A percentile compares a stretch with the other conserved stretches of the same genome.
phyloP scores from a whole-genome alignment of 92 coral and sea anemone species.

The Paragorgia papillata region DNA sequence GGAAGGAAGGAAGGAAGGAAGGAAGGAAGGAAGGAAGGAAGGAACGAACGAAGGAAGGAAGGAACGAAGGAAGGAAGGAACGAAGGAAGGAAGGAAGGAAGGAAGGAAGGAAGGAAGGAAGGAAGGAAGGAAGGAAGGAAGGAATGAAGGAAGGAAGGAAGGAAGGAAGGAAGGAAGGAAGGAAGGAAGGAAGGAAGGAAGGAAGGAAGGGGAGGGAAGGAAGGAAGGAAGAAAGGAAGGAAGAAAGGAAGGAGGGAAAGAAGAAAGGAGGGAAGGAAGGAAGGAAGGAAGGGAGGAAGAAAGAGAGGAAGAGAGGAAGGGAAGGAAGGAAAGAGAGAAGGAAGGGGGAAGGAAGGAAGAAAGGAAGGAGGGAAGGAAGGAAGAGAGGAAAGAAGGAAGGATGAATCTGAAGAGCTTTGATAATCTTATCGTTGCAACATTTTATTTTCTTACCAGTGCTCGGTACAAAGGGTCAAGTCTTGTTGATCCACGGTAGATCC shows the following conservation, averaged over 20 bases:
- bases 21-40: slow-evolving; percentile 2
- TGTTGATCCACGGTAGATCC: slow-evolving; percentile 98
- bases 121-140: neutral
- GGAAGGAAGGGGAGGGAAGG: neutral
- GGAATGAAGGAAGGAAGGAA: neutral
- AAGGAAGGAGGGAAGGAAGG: no score
- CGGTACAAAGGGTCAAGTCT: slow-evolving; percentile 86
- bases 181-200: neutral
- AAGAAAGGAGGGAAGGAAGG: neutral
- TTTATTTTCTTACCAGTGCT: slow-evolving; percentile 72
- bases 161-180: neutral
- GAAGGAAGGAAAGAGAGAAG: neutral
- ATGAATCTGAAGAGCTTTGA: no score
- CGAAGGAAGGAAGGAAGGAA: neutral
- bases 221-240: neutral
- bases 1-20: neutral
- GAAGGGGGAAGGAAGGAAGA: no score
- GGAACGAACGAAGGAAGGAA: neutral
- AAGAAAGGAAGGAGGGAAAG: neutral
- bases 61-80: neutral
- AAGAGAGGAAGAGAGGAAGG: no score
- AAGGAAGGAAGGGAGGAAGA: neutral
- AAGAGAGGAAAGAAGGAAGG: no score
- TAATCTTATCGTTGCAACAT: no score
- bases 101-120: no score